Evolutionary conservation across 1,140 invertebrate genomes (phyloP).

Genomic region (Arctopsyche grandis): DNA sequence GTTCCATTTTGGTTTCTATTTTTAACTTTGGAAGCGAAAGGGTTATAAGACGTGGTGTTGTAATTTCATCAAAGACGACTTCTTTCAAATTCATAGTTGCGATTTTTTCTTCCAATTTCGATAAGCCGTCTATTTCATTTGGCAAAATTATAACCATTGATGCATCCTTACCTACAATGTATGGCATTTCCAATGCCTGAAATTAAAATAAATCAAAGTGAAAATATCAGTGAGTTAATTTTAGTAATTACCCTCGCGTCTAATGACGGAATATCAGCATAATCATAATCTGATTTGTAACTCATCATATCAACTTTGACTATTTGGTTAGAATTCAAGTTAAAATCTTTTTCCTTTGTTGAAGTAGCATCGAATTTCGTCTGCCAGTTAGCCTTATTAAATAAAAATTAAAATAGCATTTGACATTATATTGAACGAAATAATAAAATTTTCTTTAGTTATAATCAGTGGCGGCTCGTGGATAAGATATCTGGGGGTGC

Average conservation of each 20-base stretch:
- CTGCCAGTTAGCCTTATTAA: no score
- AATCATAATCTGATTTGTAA: slow-evolving; percentile 29
- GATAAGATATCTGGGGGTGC: no score
- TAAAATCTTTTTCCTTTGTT: no score
- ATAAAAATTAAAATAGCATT: no score
- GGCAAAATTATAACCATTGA: slow-evolving; percentile 74
- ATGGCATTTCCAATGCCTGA: slow-evolving; percentile 69
- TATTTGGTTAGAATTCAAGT: no score
- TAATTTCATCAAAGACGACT: not conserved
- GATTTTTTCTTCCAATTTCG: slow-evolving; percentile 60
- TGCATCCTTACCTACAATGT: slow-evolving; percentile 67
- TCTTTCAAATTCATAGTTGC: slow-evolving; percentile 54
- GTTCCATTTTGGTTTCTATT: slow-evolving; percentile 66
- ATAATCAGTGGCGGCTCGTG: no score
- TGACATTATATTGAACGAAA: no score
- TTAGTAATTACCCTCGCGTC: slow-evolving; percentile 41
- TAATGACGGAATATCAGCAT: slow-evolving; percentile 32
- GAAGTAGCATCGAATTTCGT: no score
- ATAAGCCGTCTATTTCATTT: slow-evolving; percentile 67
- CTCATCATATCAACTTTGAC: no score
- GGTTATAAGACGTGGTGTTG: slow-evolving; percentile 59
- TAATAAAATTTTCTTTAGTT: no score
- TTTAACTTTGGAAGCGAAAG: slow-evolving; percentile 72
- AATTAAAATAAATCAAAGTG: slow-evolving; percentile 42
- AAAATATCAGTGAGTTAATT: not conserved